These are phyloP conservation scores for Pasiphila rectangulata DNA, from an alignment of 2,888 invertebrate genomes.

Conservation along the genomic window DNA sequence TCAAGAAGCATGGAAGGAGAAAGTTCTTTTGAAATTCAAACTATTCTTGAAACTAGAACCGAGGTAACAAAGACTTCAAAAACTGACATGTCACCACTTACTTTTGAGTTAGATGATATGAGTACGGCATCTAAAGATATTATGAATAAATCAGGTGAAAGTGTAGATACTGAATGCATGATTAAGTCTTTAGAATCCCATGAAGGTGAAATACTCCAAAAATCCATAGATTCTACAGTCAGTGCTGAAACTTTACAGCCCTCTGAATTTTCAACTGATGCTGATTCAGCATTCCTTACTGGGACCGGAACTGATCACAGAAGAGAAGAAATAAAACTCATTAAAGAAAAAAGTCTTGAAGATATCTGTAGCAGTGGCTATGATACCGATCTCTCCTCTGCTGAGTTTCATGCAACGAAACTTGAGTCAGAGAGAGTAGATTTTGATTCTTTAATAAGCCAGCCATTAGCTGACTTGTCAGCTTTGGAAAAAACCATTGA, in stretches of 20 bases:
- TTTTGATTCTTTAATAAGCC: constrained; percentile 74
- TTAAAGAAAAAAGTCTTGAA: constrained; percentile 80
- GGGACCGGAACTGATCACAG: constrained; percentile 72
- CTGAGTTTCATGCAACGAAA: constrained; percentile 81
- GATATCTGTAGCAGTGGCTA: constrained; percentile 86
- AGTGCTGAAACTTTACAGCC: constrained; percentile 77
- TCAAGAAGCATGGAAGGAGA: constrained; percentile 55
- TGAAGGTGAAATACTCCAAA: constrained; percentile 74
- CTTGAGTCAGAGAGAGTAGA: constrained; percentile 75
- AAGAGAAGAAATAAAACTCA: constrained; percentile 68
- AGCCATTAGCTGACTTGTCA: constrained; percentile 76
- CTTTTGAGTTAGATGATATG: constrained; percentile 66
- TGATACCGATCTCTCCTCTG: constrained; percentile 84
- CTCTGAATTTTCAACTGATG: constrained; percentile 76
- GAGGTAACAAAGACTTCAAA: constrained; percentile 55
- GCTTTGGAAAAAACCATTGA: constrained; percentile 85
- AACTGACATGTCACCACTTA: constrained; percentile 66
- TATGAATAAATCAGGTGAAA: constrained; percentile 78
- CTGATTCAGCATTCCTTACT: constrained; percentile 74
- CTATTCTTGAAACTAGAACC: constrained; percentile 47
- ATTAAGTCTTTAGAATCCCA: constrained; percentile 76
- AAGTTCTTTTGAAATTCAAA: constrained; percentile 50
- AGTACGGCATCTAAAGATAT: constrained; percentile 70
- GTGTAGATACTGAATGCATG: constrained; percentile 76
- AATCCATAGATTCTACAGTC: constrained; percentile 77